Evolutionary conservation across 2,888 invertebrate genomes (phyloP), one percentile per base, ranked within the genome.

Genomic region (Chymomyza fuscimana): DNA sequence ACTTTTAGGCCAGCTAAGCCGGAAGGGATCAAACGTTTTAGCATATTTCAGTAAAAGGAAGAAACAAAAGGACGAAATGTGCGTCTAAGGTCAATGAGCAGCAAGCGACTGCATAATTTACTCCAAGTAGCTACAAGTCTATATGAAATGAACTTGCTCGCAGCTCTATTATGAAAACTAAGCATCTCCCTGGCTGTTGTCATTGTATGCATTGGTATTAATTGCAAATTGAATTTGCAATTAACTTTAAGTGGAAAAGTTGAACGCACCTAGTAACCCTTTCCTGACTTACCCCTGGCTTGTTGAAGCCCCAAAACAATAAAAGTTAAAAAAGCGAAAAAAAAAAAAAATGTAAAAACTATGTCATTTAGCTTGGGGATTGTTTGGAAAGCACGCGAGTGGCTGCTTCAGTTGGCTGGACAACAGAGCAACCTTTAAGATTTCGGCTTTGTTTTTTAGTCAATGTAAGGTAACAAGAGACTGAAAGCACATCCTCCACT

Each of bases 21-120:
- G 82, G 86, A 83, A 83, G 86, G 82, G 83, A 83, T 83, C 86
- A 86, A 86, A 83, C 82, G 82, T 83, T 86, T 81, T 80, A 46
- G 71, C 64, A 54, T 54, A 54, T 54, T 54, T 19, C 61, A 9
- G 68, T 15, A 46, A 40, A 51, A 51, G 19, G 7, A 40, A 40
- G 69, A 71, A 70, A 61, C 56, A 70, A 69, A 72, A 71, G 60
- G 64, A 54, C 40, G 10, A 5, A 46, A 15, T 51, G 36, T 15
- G 22, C 32, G 62, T 51, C 63, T 70, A 60, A 61, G 80, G 72
- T 78, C 84, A 81, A 73, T 65, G 72, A 72, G 74, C 74, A 74
- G 64, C 74, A 61, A 65, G 60, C 65, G 73, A 61, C 78, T 81
- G 81, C 81, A 79, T 82, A 85, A 82, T 82, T 82, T 79, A 82